Conservation (phyloP, 2,113 vertebrate species). For the Chaetodon trifascialis region DNA sequence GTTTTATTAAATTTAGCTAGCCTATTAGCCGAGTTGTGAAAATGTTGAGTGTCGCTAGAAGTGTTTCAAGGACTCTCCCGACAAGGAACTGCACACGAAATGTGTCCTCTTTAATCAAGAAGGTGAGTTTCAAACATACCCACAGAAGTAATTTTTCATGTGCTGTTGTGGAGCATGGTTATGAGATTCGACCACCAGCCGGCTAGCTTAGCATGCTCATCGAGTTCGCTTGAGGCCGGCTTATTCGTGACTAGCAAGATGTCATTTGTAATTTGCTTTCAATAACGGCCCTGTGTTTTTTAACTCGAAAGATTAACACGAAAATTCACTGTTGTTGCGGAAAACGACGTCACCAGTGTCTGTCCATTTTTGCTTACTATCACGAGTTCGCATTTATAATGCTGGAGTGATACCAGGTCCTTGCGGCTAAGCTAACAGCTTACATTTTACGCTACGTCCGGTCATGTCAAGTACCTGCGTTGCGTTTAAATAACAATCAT, state of each 20-base stretch:
- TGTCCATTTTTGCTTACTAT: too few species aligned
- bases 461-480: not conserved
- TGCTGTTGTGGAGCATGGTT: rapidly evolving
- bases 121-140: slow-evolving; percentile 59
- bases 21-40: slow-evolving; percentile 37
- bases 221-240: slow-evolving; percentile 30
- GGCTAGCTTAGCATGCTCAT: slow-evolving; percentile 57
- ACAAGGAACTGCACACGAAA: slow-evolving; percentile 44
- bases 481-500: not conserved
- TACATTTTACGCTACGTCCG: not conserved
- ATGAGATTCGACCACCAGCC: not conserved
- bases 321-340: rapidly evolving
- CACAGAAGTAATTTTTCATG: rapidly evolving
- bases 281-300: not conserved
- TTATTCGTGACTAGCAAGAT: not conserved
- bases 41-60: slow-evolving; percentile 79
- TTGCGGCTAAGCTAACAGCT: not conserved
- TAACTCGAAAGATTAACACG: rapidly evolving
- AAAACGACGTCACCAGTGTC: too few species aligned
- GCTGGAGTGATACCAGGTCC: not conserved
- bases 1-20: slow-evolving; percentile 19
- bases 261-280: not conserved
- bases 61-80: slow-evolving; percentile 74
- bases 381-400: not conserved
- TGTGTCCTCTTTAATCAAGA: slow-evolving; percentile 74